These are phyloP conservation scores for Stigmatopora nigra DNA, from an alignment of 2,113 vertebrate species.

Conservation along the genomic window DNA sequence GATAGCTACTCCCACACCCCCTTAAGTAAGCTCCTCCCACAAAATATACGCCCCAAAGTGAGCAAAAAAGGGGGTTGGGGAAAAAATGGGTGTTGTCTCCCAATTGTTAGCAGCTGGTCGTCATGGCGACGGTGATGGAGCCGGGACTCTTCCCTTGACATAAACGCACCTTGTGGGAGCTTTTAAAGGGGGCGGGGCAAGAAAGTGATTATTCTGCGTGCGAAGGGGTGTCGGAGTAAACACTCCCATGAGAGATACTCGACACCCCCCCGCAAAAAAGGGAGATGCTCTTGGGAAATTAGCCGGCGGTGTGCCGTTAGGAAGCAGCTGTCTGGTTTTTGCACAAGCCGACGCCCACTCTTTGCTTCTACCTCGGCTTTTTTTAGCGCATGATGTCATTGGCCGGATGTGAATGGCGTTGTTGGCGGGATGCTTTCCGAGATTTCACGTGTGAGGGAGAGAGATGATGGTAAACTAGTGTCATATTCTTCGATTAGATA, in stretches of 20 bases:
- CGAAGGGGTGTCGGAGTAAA: conserved; percentile 38
- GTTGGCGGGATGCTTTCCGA: conserved; percentile 33
- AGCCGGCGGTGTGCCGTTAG: conserved; percentile 46
- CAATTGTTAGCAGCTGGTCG: conserved; percentile 64
- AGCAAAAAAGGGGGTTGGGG: conserved; percentile 61
- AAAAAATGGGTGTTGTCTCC: conserved; percentile 63
- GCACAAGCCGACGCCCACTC: conserved; percentile 16
- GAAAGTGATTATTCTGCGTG: conserved; percentile 5
- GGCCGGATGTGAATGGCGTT: conserved; percentile 11
- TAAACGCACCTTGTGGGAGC: conserved; percentile 24
- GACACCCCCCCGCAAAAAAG: conserved; percentile 39
- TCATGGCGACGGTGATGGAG: conserved; percentile 67
- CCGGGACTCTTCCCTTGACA: conserved; percentile 36
- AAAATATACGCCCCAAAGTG: conserved; percentile 28
- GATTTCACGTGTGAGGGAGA: conserved; percentile 21
- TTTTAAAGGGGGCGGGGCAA: conserved; percentile 29
- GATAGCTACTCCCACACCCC: no score
- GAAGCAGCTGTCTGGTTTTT: conserved; percentile 12
- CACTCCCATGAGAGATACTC: conserved; percentile 49
- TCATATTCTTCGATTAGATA: neutral
- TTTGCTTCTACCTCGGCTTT: conserved; percentile 19
- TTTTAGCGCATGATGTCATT: conserved; percentile 48
- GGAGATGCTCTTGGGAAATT: conserved; percentile 57
- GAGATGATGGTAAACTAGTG: conserved; percentile 6
- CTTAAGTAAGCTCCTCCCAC: conserved; percentile 38